phyloP scores from a whole-genome alignment of 2,888 invertebrate species.

The Nephrotoma appendiculata region DNA sequence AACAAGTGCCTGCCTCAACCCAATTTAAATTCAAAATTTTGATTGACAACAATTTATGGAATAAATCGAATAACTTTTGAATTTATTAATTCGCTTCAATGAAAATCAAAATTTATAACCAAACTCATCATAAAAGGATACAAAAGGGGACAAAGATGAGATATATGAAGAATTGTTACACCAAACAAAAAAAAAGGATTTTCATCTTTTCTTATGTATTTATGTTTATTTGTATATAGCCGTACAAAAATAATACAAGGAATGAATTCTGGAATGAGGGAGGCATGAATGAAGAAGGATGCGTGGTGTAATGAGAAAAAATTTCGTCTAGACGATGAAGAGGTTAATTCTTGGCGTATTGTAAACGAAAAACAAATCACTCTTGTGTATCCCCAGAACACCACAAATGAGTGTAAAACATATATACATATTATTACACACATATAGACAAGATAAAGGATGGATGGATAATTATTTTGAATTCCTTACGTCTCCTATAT shows the following conservation, averaged over 20 bases:
- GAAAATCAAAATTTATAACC: background rate
- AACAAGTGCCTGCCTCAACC: background rate
- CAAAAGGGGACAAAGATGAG: background rate
- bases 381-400: background rate
- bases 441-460: background rate
- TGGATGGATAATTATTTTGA: background rate
- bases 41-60: background rate
- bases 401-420: too few relatives aligned
- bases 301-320: background rate
- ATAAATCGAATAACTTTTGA: background rate
- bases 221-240: background rate
- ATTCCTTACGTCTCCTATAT: background rate
- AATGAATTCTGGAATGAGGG: background rate
- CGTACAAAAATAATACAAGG: background rate
- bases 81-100: background rate
- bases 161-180: background rate
- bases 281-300: background rate
- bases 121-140: background rate
- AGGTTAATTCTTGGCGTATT: background rate
- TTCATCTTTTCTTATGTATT: background rate
- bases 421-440: background rate
- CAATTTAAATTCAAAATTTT: background rate
- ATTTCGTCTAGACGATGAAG: background rate
- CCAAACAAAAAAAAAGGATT: background rate
- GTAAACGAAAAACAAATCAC: background rate